Evolutionary conservation across 1,140 invertebrate genomes (phyloP), one percentile per base, ranked within the genome.

Genomic region (Tenebrio molitor): DNA sequence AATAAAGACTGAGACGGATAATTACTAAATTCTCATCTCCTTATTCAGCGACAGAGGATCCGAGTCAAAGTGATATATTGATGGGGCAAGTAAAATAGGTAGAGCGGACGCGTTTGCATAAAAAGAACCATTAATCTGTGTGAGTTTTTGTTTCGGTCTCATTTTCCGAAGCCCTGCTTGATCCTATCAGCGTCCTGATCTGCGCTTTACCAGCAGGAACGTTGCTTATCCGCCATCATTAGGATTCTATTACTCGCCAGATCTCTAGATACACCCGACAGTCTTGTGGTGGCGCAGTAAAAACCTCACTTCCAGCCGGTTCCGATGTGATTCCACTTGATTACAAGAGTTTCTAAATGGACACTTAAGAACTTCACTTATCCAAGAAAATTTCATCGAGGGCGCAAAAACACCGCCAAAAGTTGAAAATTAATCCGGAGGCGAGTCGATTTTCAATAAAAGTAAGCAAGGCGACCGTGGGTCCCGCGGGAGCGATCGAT

Each of bases 61-160:
- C 50, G 50, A 58, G 50, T 58, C 50, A 58, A 58, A 58, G 50
- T 58, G 50, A 58, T 58, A 58, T 58, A 58, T 58, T 58, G 50
- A 58, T 58, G 50, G 29, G 23, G 50, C 50, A 15, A 25, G 50
- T 58, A 58, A 23, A 58, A 58, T 58, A 58, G 50, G 50, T 58
- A 58, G 21, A 29, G 50, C 50, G 23, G 21, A 21, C 50, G 50
- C 50, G 50, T 58, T 58, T 58, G 50, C 50, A 58, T 58, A 58
- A 58, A 58, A 58, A 58, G 50, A 58, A 58, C 50, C 50, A 58
- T 58, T 58, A 58, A 58, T 58, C 50, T 58, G 50, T 12, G 50
- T 6, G 50, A 50, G 21, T 58, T 58, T 58, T 58, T 58, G 50
- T 58, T 58, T 53, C 46, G 46, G 19, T 53, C 46, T 53, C 46